These are phyloP conservation scores for Forbesichthys papilliferus DNA, from an alignment of 2,113 vertebrate genomes.

Conservation along the genomic window DNA sequence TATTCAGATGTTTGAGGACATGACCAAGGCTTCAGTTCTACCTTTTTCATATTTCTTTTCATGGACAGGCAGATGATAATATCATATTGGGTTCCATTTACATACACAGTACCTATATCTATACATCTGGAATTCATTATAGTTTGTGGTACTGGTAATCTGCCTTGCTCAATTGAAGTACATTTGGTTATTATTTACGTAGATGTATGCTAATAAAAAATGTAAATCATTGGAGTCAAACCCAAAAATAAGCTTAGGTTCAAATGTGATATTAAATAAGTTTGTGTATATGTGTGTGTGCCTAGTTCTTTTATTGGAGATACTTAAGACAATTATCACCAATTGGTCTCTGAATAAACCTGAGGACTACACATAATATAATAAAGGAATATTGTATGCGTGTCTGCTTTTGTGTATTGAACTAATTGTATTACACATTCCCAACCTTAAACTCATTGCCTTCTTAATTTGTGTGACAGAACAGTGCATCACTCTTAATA, in stretches of 20 bases:
- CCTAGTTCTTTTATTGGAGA: conserved; percentile 5
- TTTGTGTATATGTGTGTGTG: conserved; percentile 13
- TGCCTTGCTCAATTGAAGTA: conserved; percentile 4
- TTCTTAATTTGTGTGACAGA: neutral
- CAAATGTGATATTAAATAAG: neutral
- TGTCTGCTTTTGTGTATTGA: conserved; percentile 4
- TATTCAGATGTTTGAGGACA: neutral
- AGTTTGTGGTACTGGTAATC: conserved; percentile 6
- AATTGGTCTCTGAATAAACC: conserved; percentile 58
- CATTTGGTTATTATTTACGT: neutral
- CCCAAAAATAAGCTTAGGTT: neutral
- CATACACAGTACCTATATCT: neutral
- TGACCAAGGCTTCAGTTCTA: conserved; percentile 30
- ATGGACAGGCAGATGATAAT: neutral
- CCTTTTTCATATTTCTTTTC: conserved; percentile 49
- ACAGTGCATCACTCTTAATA: neutral
- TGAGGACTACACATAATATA: conserved; percentile 55
- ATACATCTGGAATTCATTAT: conserved; percentile 1
- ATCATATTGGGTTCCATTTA: conserved; percentile 11
- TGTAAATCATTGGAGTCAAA: neutral
- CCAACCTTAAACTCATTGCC: neutral
- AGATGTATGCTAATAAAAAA: neutral
- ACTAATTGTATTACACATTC: neutral
- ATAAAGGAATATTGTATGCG: conserved; percentile 65
- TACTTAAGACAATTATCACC: conserved; percentile 43